Conservation (phyloP, 2,888 invertebrate species). For the Mythimna albipuncta region DNA sequence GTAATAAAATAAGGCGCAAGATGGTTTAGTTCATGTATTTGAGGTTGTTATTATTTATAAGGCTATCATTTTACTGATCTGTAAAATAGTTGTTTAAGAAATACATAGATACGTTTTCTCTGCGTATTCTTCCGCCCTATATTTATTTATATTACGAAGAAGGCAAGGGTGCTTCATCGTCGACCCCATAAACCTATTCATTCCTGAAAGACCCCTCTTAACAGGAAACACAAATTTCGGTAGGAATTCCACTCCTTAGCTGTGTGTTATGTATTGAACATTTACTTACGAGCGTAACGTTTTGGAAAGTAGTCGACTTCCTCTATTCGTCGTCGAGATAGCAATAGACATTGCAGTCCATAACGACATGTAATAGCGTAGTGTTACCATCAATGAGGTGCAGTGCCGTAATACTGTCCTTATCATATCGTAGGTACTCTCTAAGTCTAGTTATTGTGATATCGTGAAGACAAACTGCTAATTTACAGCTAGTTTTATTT, state of each 20-base stretch:
- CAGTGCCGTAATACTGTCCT: constrained; percentile 75
- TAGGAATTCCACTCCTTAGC: too few species aligned
- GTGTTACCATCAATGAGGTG: constrained; percentile 67
- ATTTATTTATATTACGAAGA: too few species aligned
- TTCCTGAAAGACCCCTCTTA: too few species aligned
- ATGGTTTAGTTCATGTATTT: neutral
- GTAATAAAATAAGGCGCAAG: neutral
- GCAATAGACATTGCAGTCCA: constrained; percentile 39
- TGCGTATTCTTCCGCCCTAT: neutral
- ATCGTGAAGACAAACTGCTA: constrained; percentile 72
- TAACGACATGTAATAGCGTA: constrained; percentile 24
- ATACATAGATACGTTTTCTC: neutral
- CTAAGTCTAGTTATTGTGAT: constrained; percentile 73
- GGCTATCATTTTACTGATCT: neutral
- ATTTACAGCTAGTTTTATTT: constrained; percentile 74
- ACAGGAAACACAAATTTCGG: too few species aligned
- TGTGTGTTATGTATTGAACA: neutral
- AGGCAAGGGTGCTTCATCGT: too few species aligned
- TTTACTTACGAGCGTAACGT: neutral
- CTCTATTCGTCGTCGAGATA: neutral
- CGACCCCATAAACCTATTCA: too few species aligned
- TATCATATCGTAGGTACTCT: constrained; percentile 54
- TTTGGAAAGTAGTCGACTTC: neutral
- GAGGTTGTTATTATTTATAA: neutral
- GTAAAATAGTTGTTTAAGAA: neutral